These are phyloP conservation scores for Mormoops blainvillei DNA, from an alignment of 2,113 vertebrate genomes.

Conservation along the genomic window DNA sequence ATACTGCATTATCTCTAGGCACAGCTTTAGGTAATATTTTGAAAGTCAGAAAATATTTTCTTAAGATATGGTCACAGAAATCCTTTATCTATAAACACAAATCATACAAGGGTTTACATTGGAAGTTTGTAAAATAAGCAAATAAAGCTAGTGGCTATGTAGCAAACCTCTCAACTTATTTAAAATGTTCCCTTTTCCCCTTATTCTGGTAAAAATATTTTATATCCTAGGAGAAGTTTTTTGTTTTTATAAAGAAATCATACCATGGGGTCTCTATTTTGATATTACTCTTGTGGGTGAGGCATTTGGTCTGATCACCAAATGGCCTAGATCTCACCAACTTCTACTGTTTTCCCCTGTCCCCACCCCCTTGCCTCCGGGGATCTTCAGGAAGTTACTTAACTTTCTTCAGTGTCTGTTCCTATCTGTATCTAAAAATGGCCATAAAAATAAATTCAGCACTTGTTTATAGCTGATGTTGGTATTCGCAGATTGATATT, in stretches of 20 bases:
- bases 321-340: not conserved
- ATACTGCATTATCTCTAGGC: conserved; percentile 52
- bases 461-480: not conserved
- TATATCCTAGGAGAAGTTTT: not conserved
- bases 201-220: conserved; percentile 18
- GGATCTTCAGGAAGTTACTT: not conserved
- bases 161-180: conserved; percentile 25
- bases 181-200: not conserved
- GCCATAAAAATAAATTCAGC: not conserved
- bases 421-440: not conserved
- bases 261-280: not conserved
- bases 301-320: not conserved
- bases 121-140: conserved; percentile 37
- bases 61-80: conserved; percentile 36
- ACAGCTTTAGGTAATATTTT: conserved; percentile 65
- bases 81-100: conserved; percentile 44
- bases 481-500: not conserved
- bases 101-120: not conserved
- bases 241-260: not conserved
- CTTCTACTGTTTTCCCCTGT: accelerated
- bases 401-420: not conserved
- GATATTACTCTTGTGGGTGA: not conserved
- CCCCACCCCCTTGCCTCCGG: not conserved
- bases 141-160: not conserved
- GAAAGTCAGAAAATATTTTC: conserved; percentile 58